Base-by-base conservation (phyloP, 1,140 invertebrate genomes). In the Pseudachorutes palmiensis region DNA sequence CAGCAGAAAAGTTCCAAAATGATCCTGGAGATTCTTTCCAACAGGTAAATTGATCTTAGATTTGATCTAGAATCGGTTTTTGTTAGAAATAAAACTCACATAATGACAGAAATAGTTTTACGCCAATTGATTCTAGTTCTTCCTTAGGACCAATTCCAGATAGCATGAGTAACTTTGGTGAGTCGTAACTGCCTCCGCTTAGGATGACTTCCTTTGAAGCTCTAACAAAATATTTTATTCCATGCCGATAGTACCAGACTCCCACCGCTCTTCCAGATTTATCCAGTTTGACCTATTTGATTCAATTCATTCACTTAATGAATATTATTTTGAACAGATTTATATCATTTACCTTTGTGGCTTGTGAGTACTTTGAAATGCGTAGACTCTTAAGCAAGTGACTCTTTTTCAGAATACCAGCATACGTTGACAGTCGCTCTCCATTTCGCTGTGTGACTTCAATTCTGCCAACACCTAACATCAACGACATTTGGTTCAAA, bases 361-460 rank as follows among this genome's bases (percentile, higher is more conserved):
- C 22, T 64, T 71, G 36, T 19, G 73, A 58, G 5, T 61, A 65
- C 22, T 57, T 77, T 51, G 79, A 68, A 1, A 80, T 75, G 58
- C 76, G 75, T 26, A 83, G 72, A 69, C 82, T 83, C 29, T 67
- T 64, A 29, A 80, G 73, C 45, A 76, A 74, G 12, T 77, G 64
- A 29, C 74, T 76, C 32, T 81, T 81, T 58, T 74, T 75, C 26
- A 86, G 74, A 75, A 84, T 86, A 1, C 80, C 83, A 72, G 77
- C 80, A 5, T 83, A 78, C 5, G 81, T 77, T 63, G 79, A 80
- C 75, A 81, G 82, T 32, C 82, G 74, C 19, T 76, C 76, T 2
- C 82, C 82, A 26, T 66, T 66, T 32, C 36, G 33, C 9, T 62
- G 33, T 36, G 55, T 66, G 3, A 33, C 59, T 61, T 60, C 59